Evolutionary conservation across 2,888 invertebrate genomes (phyloP).

Genomic region (Panzeria rudis): DNA sequence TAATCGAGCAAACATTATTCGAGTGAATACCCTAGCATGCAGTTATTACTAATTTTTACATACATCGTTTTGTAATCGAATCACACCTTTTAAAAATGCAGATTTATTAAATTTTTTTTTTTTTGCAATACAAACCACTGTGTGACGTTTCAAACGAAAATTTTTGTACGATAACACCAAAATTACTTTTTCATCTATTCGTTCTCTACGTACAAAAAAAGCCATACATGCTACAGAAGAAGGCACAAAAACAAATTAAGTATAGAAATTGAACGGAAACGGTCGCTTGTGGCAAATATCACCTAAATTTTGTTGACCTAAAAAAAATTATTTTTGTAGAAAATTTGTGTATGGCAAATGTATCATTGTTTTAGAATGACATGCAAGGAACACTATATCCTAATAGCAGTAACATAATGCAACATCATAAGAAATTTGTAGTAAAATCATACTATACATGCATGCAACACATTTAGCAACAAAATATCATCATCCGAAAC

Average conservation of each 20-base stretch:
- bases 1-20: no score
- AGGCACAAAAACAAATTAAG: constrained; percentile 77
- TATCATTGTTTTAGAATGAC: neutral
- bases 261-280: constrained; percentile 80
- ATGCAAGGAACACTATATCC: neutral
- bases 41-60: no score
- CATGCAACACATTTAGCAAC: neutral
- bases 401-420: neutral
- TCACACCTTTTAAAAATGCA: no score
- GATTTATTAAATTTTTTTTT: no score
- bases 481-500: constrained; percentile 6
- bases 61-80: no score
- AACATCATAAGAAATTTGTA: neutral
- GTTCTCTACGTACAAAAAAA: neutral
- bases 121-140: no score
- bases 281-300: constrained; percentile 74
- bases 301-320: constrained; percentile 45
- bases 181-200: neutral
- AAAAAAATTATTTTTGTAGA: no score
- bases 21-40: no score
- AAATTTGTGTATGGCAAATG: neutral
- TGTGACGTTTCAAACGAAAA: no score
- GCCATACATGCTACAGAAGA: neutral
- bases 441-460: neutral
- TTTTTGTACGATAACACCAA: neutral